These are phyloP conservation scores for Odobenus rosmarus DNA, from an alignment of 2,113 vertebrate species.

Conservation along the genomic window DNA sequence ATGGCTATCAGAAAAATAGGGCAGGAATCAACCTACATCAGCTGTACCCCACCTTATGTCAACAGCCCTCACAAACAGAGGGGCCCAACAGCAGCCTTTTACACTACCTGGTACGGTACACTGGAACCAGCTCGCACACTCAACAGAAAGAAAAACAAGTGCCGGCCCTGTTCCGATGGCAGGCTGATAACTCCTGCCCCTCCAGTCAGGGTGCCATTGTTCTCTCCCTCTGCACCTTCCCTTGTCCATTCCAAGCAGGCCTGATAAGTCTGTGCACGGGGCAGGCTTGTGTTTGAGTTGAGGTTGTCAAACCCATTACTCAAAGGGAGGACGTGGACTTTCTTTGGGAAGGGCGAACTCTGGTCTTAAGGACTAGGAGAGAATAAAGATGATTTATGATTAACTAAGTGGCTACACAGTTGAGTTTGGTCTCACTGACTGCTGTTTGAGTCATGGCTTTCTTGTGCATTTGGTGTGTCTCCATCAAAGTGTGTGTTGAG, in stretches of 20 bases:
- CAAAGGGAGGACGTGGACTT: slow-evolving; percentile 80
- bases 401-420: slow-evolving; percentile 75
- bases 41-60: slow-evolving; percentile 91
- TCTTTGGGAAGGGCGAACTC: slow-evolving; percentile 83
- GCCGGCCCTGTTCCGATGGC: slow-evolving; percentile 82
- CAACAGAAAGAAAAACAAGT: slow-evolving; percentile 83
- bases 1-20: slow-evolving; percentile 82
- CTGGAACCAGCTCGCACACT: slow-evolving; percentile 77
- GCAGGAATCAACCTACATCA: slow-evolving; percentile 81
- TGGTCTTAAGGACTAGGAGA: slow-evolving; percentile 78
- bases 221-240: slow-evolving; percentile 77
- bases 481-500: not conserved
- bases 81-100: slow-evolving; percentile 82
- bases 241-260: slow-evolving; percentile 65
- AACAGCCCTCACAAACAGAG: slow-evolving; percentile 91
- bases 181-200: slow-evolving; percentile 81
- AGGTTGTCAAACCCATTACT: slow-evolving; percentile 85
- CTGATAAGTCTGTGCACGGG: slow-evolving; percentile 84
- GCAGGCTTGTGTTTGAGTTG: slow-evolving; percentile 84
- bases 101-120: slow-evolving; percentile 92
- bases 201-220: slow-evolving; percentile 82
- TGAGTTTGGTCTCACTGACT: not conserved
- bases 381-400: slow-evolving; percentile 81
- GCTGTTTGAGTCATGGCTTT: not conserved
- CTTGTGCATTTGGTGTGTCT: not conserved